phyloP scores from a whole-genome alignment of 37 sponge, comb jelly and placozoan species.

The Tethya wilhelma region DNA sequence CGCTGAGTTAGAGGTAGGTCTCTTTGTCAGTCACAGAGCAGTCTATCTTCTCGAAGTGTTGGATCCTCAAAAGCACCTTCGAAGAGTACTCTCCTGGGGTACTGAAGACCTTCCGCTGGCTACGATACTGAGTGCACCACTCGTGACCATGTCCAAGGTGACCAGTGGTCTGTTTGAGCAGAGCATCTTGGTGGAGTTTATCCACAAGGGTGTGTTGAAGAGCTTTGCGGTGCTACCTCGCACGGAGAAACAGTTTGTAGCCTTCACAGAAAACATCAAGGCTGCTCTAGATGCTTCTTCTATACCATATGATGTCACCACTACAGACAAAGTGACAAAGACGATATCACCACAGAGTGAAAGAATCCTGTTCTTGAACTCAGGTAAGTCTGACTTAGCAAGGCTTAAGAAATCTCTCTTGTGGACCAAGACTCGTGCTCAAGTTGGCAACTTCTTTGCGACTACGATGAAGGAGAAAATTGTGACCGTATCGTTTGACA shows the following conservation, averaged over 20 bases:
- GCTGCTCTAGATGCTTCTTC: constrained; percentile 48
- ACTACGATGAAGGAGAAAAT: background rate
- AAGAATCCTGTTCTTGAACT: constrained; percentile 17
- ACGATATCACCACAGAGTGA: background rate
- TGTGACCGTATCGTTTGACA: constrained; percentile 18
- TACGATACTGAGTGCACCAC: background rate
- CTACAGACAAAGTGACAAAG: background rate
- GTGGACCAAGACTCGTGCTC: background rate
- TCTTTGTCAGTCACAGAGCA: constrained; percentile 35
- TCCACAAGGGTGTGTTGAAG: constrained; percentile 19
- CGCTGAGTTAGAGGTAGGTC: constrained; percentile 31
- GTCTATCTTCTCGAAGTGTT: constrained; percentile 53
- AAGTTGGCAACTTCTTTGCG: constrained; percentile 32
- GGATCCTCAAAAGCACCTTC: constrained; percentile 14
- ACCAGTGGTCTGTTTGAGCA: constrained; percentile 49
- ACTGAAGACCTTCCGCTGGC: constrained; percentile 48
- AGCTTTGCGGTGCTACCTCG: constrained; percentile 45
- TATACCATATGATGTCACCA: constrained; percentile 4
- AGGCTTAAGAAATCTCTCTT: constrained; percentile 30
- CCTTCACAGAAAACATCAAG: constrained; percentile 43
- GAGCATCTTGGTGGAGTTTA: constrained; percentile 30
- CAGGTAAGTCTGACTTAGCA: constrained; percentile 10
- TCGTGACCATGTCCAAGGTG: constrained; percentile 18
- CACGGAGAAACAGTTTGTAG: constrained; percentile 15
- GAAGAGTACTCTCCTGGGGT: constrained; percentile 16